Percentiles rank a stretch among this genome's conserved stretches.
Conservation (phyloP, 2,797 vertebrate genomes). For the Sylvia borin region DNA sequence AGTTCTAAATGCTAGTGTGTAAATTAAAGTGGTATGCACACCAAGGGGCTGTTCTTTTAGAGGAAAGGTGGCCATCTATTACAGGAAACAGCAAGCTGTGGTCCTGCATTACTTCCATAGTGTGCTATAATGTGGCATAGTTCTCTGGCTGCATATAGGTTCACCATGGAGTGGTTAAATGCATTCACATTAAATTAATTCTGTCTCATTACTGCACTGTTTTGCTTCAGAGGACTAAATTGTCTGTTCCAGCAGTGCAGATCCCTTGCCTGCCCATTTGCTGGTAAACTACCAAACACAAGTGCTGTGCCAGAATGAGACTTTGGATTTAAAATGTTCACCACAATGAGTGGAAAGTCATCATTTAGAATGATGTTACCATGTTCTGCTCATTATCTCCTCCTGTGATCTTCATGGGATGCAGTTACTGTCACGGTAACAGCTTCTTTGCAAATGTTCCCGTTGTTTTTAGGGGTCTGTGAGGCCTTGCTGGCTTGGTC, state of each 20-base stretch:
- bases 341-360: background rate
- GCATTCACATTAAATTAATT: constrained; percentile 1
- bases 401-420: background rate
- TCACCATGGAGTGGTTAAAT: background rate
- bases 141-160: background rate
- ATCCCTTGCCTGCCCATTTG: background rate
- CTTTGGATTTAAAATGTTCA: background rate
- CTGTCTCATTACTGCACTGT: background rate
- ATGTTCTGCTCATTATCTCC: background rate
- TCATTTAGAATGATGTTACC: background rate
- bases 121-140: background rate
- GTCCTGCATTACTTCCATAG: background rate
- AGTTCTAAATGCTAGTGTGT: background rate
- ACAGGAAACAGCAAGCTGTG: background rate
- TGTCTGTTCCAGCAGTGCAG: background rate
- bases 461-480: background rate
- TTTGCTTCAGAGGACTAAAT: background rate
- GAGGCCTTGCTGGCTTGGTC: background rate
- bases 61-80: background rate
- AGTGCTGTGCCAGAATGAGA: background rate
- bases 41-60: background rate
- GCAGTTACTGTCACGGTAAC: background rate
- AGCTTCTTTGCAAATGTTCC: background rate
- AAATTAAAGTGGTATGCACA: background rate
- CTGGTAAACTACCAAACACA: background rate